A percentile compares a stretch with the other conserved stretches of the same genome.
These are phyloP conservation scores for Chaetophractus vellerosus DNA, from an alignment of 2,797 vertebrate genomes.

Conservation along the genomic window DNA sequence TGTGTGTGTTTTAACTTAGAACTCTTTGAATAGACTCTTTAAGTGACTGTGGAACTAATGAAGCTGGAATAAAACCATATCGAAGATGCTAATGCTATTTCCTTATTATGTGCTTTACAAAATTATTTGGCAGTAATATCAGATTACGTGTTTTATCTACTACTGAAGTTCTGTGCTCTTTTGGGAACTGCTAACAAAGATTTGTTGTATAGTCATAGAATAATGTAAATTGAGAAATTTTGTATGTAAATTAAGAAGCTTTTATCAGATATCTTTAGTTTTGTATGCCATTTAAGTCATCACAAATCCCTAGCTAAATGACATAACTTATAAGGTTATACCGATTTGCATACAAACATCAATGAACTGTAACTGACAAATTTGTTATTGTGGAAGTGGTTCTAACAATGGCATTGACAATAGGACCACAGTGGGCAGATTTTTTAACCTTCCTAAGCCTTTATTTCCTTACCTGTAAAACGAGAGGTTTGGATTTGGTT, in stretches of 20 bases:
- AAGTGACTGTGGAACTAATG: conserved; percentile 71
- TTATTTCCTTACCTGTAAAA: conserved; percentile 37
- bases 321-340: neutral
- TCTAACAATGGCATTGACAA: conserved; percentile 43
- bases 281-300: conserved; percentile 55
- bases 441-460: conserved; percentile 1
- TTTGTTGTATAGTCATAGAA: conserved; percentile 49
- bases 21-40: conserved; percentile 67
- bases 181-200: conserved; percentile 49
- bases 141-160: conserved; percentile 62
- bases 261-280: conserved; percentile 56
- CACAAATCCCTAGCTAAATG: conserved; percentile 54
- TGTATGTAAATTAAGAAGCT: conserved; percentile 35
- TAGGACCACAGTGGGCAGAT: conserved; percentile 37
- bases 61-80: conserved; percentile 72
- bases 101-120: conserved; percentile 71
- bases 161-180: conserved; percentile 54
- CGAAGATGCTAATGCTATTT: conserved; percentile 66
- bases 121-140: conserved; percentile 68
- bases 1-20: conserved; percentile 49
- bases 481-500: conserved; percentile 37
- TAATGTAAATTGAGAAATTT: conserved; percentile 54
- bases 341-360: neutral
- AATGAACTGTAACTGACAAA: conserved; percentile 30
- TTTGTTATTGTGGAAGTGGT: conserved; percentile 5